Base-by-base conservation (phyloP, 2,113 vertebrate genomes). In the Climacteris rufus region DNA sequence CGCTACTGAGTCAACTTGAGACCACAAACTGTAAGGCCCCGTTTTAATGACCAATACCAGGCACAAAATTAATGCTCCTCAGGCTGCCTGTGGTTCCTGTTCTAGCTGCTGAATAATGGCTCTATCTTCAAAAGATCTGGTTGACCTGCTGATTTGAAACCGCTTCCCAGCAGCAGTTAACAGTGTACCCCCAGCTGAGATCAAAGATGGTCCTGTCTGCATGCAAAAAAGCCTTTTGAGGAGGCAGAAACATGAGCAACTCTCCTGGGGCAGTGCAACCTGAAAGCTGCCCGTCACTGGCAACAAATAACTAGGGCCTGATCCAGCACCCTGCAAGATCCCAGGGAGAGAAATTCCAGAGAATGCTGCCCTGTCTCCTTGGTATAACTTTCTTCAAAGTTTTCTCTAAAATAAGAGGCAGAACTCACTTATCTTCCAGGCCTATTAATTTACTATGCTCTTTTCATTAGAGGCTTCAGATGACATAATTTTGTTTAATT, bases 101-200 rank as follows among this genome's bases (percentile, higher is more conserved):
- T 96, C 77, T 89, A 86, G 63, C 71, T 96, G 89, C 83, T 87
- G 87, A 97, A 94, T 95, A 96, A 96, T 90, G 65, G 37, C 63
- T 97, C 70, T 92, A 27, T 89, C 94, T 94, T 96, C 91, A 95
- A 97, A 98, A 93, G 87, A 63, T 81, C 71, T 81, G 72, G 40
- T 78, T 96, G 91, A 94, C 78, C 81, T 94, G 82, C 23, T 97
- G 93, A 94, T 92, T 95, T 96, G 82, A 97, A 97, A 89, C 83
- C 2, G 40, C 82, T 96, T 96, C 59, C 42, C 82, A 93, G 78
- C 24, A 96, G 71, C 42, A 94, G 61, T 90, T 86, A 96, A 94
- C 33, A 81, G 80, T 31, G 37, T 61, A 84, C 64, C 83, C 90
- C 88, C 83, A 94, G 72, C 40, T 64, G 69, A 96, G 85, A 95